Conservation (phyloP, 2,888 invertebrate species). For the Thymelicus lineola region DNA sequence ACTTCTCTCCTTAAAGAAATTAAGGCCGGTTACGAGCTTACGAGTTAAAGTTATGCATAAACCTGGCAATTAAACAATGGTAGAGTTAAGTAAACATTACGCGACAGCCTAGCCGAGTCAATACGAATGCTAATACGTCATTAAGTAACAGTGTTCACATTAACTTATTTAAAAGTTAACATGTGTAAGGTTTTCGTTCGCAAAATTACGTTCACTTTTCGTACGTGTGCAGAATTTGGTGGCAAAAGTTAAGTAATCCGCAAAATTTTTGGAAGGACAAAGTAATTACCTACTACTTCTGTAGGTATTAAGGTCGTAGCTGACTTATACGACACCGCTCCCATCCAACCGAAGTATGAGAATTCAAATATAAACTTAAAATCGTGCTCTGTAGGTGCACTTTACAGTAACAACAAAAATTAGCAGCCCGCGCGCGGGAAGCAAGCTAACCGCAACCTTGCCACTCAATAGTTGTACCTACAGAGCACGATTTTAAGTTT, state of each 20-base stretch:
- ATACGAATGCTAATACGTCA: constrained; percentile 38
- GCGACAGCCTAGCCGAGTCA: constrained; percentile 34
- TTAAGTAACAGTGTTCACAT: constrained; percentile 41
- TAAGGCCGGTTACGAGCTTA: background rate
- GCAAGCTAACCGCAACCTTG: too few species aligned
- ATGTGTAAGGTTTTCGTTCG: constrained; percentile 35
- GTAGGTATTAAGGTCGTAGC: too few species aligned
- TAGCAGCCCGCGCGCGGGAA: too few species aligned
- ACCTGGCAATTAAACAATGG: constrained; percentile 36
- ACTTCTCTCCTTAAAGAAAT: too few species aligned
- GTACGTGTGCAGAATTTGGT: constrained; percentile 32
- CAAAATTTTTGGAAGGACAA: constrained; percentile 11
- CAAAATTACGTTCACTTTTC: constrained; percentile 34
- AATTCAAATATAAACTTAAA: too few species aligned
- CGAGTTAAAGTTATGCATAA: constrained; percentile 46
- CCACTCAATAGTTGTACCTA: too few species aligned
- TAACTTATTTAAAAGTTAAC: constrained; percentile 39
- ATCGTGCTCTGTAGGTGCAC: too few species aligned
- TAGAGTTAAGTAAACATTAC: constrained; percentile 34
- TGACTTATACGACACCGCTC: too few species aligned
- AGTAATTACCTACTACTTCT: constrained; percentile 1
- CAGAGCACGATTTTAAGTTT: too few species aligned
- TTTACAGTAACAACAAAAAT: too few species aligned
- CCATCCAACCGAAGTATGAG: too few species aligned
- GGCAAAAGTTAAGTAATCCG: constrained; percentile 28